Evolutionary conservation across 2,113 vertebrate species (phyloP), one percentile per base, ranked within the genome.

Genomic region (Catharus minimus): DNA sequence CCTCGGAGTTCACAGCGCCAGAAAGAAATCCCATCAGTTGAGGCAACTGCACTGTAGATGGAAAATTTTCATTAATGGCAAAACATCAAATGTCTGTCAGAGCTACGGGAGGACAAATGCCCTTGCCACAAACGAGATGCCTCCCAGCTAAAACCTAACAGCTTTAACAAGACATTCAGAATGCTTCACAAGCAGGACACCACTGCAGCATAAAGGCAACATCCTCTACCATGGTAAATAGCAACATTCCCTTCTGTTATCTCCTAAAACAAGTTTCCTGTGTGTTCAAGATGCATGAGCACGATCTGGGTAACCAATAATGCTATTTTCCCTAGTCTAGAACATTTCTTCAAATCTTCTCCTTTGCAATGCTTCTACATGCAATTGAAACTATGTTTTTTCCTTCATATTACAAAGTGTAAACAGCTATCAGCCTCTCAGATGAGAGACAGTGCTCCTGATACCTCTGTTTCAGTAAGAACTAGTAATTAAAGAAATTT

Each of bases 271-370:
- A 49, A 56, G 18, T 36, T 14, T 38, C 26, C 12, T 10, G 0
- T 7, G 10, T 22, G 11, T 7, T 71, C 49, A 24, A 52, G 23
- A 66, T 0, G 1, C 15, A 32, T 11, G 79, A 82, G 10, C 18
- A 24, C 0, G 0, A 14, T 26, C 36, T 58, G 43, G 12, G 41
- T 39, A 78, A 13, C 38, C 61, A 32, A 4, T 6, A 71, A 39
- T 15, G 3, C 2, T 52, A 5, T 36, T 84, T 57, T 26, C 18
- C 28, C 7, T 27, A 53, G 61, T 8, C 16, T 15, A 71, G 26
- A 9, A 39, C 4, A 20, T 38, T 57, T 65, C 12, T 74, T 71
- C 33, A 26, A 11, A 64, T 17, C 23, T 43, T 10, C 12, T 9
- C 21, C 11, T 22, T 2, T 82, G 30, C 9, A 88, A 7, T 1